Base-by-base conservation (phyloP, 2,888 invertebrate species). In the Busseola fusca region DNA sequence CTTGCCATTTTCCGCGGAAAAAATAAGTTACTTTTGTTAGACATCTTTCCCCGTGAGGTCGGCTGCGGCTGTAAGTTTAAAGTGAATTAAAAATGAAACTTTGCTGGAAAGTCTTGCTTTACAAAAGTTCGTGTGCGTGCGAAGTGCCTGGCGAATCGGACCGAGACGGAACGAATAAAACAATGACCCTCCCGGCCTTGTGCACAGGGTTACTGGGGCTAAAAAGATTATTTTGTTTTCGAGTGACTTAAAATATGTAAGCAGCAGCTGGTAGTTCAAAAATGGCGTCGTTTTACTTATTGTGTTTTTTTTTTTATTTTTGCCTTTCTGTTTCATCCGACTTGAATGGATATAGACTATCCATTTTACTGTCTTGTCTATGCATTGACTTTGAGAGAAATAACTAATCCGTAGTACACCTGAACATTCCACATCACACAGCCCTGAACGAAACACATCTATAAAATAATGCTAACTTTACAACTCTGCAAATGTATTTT, bases 111-210 rank as follows among this genome's bases (percentile, higher is more conserved):
- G 70, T 72, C 58, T 74, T 60, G n/a, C 69, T 71, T 74, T 69
- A 69, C 59, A 71, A 76, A 76, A 83, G 74, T 69, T 59, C 54
- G 70, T 64, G 68, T 72, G 82, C 72, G 65, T 60, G 65, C 74
- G 57, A 72, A 76, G 76, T 79, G 87, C 88, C 87, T 89, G 67
- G 82, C 88, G 78, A 90, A 91, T 90, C 82, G 80, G 72, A 71
- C 84, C 85, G 80, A 85, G 85, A 88, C 84, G 86, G 85, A 87
- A 87, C 86, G 83, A 91, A 90, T 87, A 88, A 91, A 90, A 91
- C 89, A 89, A 90, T 90, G 90, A 89, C 87, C 86, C 74, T 60
- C 27, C 76, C 79, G 86, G 85, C 87, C 88, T 89, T 90, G 88
- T 69, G 64, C 69, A 66, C 69, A 76, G 82, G 78, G 79, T 74